Evolutionary conservation across 2,888 invertebrate species (phyloP).

Genomic region (Cremastinae sp.): DNA sequence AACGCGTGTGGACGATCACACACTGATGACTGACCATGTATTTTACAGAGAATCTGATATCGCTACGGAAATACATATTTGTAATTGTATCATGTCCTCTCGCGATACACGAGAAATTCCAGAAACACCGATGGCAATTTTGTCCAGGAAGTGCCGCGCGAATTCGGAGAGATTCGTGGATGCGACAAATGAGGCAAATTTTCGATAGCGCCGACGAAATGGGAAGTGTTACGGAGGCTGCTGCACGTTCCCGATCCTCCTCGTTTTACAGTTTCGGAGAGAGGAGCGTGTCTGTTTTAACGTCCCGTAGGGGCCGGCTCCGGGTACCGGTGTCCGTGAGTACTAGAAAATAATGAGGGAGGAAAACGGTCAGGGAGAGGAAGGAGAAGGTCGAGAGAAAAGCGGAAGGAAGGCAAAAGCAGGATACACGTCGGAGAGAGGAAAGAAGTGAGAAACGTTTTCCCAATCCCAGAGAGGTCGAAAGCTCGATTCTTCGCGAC

Average conservation of each 20-base stretch:
- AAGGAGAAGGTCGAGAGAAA: not conserved
- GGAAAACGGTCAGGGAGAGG: slow-evolving; percentile 35
- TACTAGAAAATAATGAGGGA: slow-evolving; percentile 59
- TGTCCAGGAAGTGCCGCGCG: slow-evolving; percentile 16
- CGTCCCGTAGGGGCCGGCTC: slow-evolving; percentile 51
- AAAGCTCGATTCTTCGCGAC: slow-evolving; percentile 31
- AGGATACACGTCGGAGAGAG: slow-evolving; percentile 24
- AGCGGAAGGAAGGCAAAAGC: not conserved
- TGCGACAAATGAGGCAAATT: slow-evolving; percentile 61
- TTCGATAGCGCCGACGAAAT: slow-evolving; percentile 40
- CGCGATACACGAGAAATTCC: not conserved
- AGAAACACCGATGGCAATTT: slow-evolving; percentile 15
- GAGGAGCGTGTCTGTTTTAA: slow-evolving; percentile 45
- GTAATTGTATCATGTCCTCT: not conserved
- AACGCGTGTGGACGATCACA: not conserved
- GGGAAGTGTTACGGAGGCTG: not conserved
- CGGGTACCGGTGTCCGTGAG: slow-evolving; percentile 29
- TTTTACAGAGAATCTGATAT: not conserved
- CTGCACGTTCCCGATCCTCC: slow-evolving; percentile 36
- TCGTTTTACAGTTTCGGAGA: slow-evolving; percentile 48
- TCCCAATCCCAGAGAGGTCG: slow-evolving; percentile 20
- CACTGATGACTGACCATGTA: not conserved
- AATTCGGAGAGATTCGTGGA: slow-evolving; percentile 50
- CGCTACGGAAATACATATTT: not conserved
- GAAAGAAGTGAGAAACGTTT: slow-evolving; percentile 15